These are phyloP conservation scores for Rotaria sp. DNA, from an alignment of 2,888 invertebrate genomes.

Conservation along the genomic window DNA sequence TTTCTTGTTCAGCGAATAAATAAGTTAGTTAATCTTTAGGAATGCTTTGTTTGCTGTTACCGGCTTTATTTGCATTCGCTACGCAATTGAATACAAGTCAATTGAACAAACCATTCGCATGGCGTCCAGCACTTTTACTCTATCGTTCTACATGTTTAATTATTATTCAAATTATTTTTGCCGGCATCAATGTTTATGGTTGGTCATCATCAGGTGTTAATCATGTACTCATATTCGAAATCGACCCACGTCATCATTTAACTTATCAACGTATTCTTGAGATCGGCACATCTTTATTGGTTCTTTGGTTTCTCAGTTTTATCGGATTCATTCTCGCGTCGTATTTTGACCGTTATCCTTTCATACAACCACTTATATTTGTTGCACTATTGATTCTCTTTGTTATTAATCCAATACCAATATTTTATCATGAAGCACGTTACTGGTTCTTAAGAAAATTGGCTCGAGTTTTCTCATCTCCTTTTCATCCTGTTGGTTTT, in stretches of 20 bases:
- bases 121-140: conserved; percentile 72
- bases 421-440: conserved; percentile 81
- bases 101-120: conserved; percentile 41
- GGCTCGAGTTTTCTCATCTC: conserved; percentile 51
- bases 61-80: conserved; percentile 6
- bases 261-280: conserved; percentile 86
- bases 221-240: conserved; percentile 90
- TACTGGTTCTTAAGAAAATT: conserved; percentile 74
- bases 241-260: conserved; percentile 83
- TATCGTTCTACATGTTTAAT: conserved; percentile 87
- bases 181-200: conserved; percentile 90
- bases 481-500: conserved; percentile 36
- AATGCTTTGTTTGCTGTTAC: conserved; percentile 39
- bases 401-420: conserved; percentile 81
- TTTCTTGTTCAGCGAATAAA: too few relatives aligned
- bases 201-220: conserved; percentile 97
- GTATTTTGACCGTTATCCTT: conserved; percentile 78
- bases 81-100: not conserved
- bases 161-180: conserved; percentile 81
- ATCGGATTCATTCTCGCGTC: conserved; percentile 74
- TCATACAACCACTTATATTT: conserved; percentile 79
- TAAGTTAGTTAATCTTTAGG: conserved; percentile 51
- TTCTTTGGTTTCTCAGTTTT: conserved; percentile 75
- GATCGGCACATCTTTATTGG: conserved; percentile 54
- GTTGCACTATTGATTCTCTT: conserved; percentile 70